A percentile compares a stretch with the other conserved stretches of the same genome.
Conservation (phyloP, 2,888 invertebrate species). For the Arrhopalites spinosus region DNA sequence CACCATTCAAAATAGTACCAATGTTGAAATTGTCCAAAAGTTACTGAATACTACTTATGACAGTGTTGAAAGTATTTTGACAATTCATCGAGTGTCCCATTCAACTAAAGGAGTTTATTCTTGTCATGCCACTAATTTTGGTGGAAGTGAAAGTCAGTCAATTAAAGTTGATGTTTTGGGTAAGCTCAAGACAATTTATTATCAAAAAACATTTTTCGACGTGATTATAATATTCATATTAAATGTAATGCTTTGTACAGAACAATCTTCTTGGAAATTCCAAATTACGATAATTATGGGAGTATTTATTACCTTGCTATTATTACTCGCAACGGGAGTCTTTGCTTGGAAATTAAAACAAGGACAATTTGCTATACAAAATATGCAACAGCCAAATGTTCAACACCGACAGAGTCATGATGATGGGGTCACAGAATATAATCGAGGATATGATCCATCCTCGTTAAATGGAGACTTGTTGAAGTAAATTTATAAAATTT, state of each 20-base stretch:
- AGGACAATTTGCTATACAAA: background rate
- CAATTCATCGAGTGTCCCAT: constrained; percentile 8
- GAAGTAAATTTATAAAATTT: background rate
- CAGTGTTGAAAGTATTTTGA: background rate
- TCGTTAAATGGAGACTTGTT: constrained; percentile 1
- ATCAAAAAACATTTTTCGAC: too few relatives aligned
- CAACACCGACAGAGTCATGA: background rate
- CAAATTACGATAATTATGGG: background rate
- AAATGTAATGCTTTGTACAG: background rate
- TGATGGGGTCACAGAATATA: background rate
- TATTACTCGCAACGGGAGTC: background rate
- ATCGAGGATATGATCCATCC: background rate
- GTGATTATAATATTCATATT: constrained; percentile 3
- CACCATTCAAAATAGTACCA: background rate
- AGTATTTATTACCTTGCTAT: background rate
- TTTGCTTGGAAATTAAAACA: constrained; percentile 3
- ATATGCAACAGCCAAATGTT: too few relatives aligned
- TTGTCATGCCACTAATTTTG: constrained; percentile 26
- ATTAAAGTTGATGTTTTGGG: background rate
- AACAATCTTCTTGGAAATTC: background rate
- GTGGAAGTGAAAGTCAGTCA: constrained; percentile 4
- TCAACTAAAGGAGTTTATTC: background rate
- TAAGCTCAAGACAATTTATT: background rate
- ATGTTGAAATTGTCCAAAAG: background rate
- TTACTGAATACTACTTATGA: background rate